Percentiles rank a stretch among this genome's conserved stretches.
Evolutionary conservation across 2,113 vertebrate species (phyloP).

Genomic region (Channa argus): DNA sequence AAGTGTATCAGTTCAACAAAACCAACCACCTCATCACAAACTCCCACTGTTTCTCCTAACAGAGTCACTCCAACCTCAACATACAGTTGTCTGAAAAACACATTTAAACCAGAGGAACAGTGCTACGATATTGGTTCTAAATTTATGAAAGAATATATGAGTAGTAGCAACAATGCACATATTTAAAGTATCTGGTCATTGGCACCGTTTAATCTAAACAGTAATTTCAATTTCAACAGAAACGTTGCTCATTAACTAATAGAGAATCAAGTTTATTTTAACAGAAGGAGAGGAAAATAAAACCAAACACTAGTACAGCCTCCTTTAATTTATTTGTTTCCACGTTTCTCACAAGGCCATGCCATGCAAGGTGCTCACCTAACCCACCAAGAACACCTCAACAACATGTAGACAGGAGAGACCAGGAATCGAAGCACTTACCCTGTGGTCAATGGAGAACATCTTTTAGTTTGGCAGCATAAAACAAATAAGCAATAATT

Average conservation of each 20-base stretch:
- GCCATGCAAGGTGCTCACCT: too few relatives aligned
- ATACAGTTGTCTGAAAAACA: slow-evolving; percentile 31
- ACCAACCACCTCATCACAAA: slow-evolving; percentile 29
- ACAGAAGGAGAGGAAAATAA: background rate
- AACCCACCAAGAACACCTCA: too few relatives aligned
- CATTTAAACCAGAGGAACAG: slow-evolving; percentile 17
- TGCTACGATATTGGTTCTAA: background rate
- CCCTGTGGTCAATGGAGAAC: too few relatives aligned
- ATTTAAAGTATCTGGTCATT: background rate
- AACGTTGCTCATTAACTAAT: background rate
- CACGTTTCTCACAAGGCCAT: too few relatives aligned
- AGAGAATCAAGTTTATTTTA: background rate
- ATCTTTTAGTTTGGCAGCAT: too few relatives aligned
- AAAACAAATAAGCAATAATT: too few relatives aligned
- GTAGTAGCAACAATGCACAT: background rate
- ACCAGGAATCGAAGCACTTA: too few relatives aligned
- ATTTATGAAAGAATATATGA: background rate
- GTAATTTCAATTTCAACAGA: background rate
- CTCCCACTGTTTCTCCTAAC: slow-evolving; percentile 35
- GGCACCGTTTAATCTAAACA: background rate
- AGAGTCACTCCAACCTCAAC: slow-evolving; percentile 42
- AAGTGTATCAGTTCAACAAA: slow-evolving; percentile 9
- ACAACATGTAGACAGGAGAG: too few relatives aligned
- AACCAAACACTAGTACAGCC: too few relatives aligned
- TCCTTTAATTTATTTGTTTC: too few relatives aligned